Conservation (phyloP, 2,888 invertebrate species). For the Megaustenia siamemsis region DNA sequence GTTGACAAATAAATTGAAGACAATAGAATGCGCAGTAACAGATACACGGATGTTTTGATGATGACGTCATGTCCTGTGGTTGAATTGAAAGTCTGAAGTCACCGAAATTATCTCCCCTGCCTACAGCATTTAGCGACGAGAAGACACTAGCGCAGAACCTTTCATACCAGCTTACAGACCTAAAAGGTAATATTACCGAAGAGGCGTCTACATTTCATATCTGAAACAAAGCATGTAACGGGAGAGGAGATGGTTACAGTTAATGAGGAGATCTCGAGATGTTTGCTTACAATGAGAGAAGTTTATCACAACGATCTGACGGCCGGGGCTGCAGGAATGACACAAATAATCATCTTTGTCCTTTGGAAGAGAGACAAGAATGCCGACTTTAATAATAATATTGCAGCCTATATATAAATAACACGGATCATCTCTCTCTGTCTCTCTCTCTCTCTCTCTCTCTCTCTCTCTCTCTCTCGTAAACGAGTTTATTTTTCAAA, state of each 20-base stretch:
- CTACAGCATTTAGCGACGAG: no score
- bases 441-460: not conserved
- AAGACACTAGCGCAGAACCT: no score
- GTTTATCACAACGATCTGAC: not conserved
- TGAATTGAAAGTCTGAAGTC: no score
- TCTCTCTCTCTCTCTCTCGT: constrained; percentile 1
- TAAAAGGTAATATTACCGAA: not conserved
- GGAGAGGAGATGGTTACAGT: not conserved
- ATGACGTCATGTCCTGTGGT: no score
- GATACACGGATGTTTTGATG: no score
- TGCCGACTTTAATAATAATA: constrained; percentile 6
- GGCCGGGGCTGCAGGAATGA: not conserved
- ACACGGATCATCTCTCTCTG: not conserved
- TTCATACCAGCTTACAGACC: no score
- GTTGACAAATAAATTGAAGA: no score
- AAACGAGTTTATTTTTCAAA: no score
- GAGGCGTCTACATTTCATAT: not conserved
- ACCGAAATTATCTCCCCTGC: no score
- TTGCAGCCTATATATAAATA: not conserved
- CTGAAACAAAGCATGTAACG: not conserved
- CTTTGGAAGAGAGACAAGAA: not conserved
- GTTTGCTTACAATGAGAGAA: not conserved
- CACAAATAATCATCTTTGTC: not conserved
- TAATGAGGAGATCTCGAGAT: not conserved
- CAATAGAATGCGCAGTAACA: no score